phyloP scores from a whole-genome alignment of 2,797 vertebrate species.

The Hypotaenidia okinawae region DNA sequence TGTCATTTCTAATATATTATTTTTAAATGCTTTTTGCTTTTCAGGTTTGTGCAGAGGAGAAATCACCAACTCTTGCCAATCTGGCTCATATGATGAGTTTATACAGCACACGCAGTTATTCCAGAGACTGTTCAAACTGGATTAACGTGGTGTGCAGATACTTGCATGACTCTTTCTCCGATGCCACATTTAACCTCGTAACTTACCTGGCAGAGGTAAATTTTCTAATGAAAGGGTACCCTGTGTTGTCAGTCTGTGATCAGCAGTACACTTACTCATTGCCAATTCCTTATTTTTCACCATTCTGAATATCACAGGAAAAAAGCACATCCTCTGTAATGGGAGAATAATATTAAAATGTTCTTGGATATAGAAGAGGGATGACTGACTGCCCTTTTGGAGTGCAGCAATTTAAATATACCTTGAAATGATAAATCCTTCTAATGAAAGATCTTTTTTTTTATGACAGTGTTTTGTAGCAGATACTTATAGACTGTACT shows the following conservation, averaged over 20 bases:
- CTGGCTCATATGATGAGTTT: conserved; percentile 99
- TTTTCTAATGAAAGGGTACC: background rate
- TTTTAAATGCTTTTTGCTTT: background rate
- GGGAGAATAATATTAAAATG: background rate
- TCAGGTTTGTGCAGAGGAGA: conserved; percentile 91
- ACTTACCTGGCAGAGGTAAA: conserved; percentile 96
- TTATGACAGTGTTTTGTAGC: background rate
- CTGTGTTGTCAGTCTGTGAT: background rate
- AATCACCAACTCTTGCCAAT: conserved; percentile 92
- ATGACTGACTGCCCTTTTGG: background rate
- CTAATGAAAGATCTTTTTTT: background rate
- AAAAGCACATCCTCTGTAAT: background rate
- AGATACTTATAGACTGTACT: background rate
- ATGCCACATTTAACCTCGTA: conserved; percentile 93
- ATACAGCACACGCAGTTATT: conserved; percentile 97
- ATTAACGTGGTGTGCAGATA: conserved; percentile 98
- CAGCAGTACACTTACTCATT: background rate
- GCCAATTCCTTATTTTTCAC: background rate
- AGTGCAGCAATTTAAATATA: background rate
- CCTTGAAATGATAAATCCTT: background rate
- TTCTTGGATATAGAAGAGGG: background rate
- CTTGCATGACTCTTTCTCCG: conserved; percentile 94
- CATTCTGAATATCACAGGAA: background rate
- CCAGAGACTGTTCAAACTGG: conserved; percentile 96
- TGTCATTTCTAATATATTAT: background rate